Evolutionary conservation across 2,888 invertebrate species (phyloP).

Genomic region (Trissoscelio sp.): DNA sequence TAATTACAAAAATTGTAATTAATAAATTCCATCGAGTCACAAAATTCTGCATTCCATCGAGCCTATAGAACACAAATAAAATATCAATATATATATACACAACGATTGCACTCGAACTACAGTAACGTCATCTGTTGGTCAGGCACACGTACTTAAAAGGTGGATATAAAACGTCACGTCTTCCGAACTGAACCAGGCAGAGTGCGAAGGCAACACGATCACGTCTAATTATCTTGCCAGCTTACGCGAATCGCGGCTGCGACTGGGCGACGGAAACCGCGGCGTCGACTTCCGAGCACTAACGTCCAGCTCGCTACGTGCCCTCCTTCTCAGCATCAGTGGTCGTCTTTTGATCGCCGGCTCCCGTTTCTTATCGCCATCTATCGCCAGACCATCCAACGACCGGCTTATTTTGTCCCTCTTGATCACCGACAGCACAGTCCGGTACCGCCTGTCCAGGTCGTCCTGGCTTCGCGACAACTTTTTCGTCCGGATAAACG

Average conservation of each 20-base stretch:
- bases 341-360: constrained; percentile 61
- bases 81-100: constrained; percentile 20
- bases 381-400: constrained; percentile 66
- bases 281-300: constrained; percentile 76
- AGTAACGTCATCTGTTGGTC: constrained; percentile 65
- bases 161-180: constrained; percentile 71
- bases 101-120: constrained; percentile 65
- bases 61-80: constrained; percentile 38
- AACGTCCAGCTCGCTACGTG: constrained; percentile 78
- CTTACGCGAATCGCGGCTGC: constrained; percentile 76
- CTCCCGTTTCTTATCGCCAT: constrained; percentile 29
- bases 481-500: constrained; percentile 74
- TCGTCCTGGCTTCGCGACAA: constrained; percentile 73
- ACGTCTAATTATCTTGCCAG: constrained; percentile 73
- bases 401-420: constrained; percentile 69
- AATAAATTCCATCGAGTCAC: constrained; percentile 33
- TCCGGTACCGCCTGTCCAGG: constrained; percentile 48
- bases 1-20: no score
- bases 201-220: constrained; percentile 72
- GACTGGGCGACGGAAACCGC: constrained; percentile 73
- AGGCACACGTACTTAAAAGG: constrained; percentile 71
- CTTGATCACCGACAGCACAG: constrained; percentile 56
- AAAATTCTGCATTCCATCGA: constrained; percentile 35
- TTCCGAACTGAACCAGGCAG: constrained; percentile 78
- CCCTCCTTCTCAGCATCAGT: constrained; percentile 69